Evolutionary conservation across 92 coral and sea anemone species (phyloP).

Genomic region (Bergia puertoricense): DNA sequence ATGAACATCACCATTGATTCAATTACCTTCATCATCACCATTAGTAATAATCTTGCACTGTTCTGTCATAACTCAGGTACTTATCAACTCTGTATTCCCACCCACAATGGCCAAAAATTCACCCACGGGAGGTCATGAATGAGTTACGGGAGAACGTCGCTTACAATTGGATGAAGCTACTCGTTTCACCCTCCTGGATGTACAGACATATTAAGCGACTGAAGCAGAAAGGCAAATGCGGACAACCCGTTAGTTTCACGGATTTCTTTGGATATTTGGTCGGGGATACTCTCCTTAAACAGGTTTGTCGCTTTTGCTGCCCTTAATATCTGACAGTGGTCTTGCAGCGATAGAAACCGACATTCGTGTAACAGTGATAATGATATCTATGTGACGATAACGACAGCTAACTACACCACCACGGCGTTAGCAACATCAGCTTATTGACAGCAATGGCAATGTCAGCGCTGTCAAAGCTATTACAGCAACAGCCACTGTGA

Average conservation of each 20-base stretch:
- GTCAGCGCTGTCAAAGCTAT: no score
- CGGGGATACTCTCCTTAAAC: constrained; percentile 67
- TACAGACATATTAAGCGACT: constrained; percentile 43
- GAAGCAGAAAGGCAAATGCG: constrained; percentile 47
- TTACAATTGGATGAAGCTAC: constrained; percentile 46
- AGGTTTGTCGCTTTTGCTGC: constrained; percentile 10
- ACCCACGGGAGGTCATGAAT: constrained; percentile 48
- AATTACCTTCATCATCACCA: not conserved
- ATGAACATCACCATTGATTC: no score
- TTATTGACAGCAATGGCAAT: no score
- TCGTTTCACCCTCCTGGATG: constrained; percentile 61
- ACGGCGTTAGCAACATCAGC: no score
- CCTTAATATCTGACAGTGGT: no score
- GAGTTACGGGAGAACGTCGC: constrained; percentile 57
- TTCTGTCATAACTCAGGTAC: constrained; percentile 55
- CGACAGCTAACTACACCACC: no score
- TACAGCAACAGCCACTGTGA: no score
- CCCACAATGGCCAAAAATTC: constrained; percentile 59
- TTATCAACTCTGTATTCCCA: constrained; percentile 70
- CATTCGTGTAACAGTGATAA: no score
- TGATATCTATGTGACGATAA: no score
- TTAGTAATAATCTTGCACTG: no score
- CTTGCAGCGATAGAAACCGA: no score
- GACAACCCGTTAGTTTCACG: constrained; percentile 78
- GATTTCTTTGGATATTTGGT: constrained; percentile 77